These are phyloP conservation scores for Neria commutata DNA, from an alignment of 2,888 invertebrate genomes.

Conservation along the genomic window DNA sequence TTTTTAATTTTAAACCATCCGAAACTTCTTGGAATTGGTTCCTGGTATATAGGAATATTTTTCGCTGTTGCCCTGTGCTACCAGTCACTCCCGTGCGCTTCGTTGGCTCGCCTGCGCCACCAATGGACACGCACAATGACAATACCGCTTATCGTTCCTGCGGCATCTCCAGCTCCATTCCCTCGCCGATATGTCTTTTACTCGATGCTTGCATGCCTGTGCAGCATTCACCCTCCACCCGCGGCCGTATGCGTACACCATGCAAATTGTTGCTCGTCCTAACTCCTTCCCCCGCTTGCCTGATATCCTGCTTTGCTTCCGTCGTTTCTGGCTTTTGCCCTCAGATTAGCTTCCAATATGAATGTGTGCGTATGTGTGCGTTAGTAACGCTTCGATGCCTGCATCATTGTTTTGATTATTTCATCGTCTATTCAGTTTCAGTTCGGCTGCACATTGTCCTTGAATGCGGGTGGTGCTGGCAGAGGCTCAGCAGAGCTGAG, in stretches of 20 bases:
- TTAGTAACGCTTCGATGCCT: conserved; percentile 33
- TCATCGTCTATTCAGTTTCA: conserved; percentile 2
- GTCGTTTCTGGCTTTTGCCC: too few relatives aligned
- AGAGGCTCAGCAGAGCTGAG: conserved; percentile 3
- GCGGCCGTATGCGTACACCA: too few relatives aligned
- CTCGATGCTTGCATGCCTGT: too few relatives aligned
- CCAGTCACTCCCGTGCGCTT: conserved; percentile 29
- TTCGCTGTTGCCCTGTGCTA: not conserved
- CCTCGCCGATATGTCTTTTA: conserved; percentile 19
- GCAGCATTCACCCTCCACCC: too few relatives aligned
- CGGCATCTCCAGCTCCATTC: conserved; percentile 23
- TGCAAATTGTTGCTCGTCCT: too few relatives aligned
- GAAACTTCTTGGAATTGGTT: too few relatives aligned
- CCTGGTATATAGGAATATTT: too few relatives aligned
- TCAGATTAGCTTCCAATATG: too few relatives aligned
- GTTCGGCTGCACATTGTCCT: not conserved
- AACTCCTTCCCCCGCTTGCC: too few relatives aligned
- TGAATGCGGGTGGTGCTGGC: not conserved
- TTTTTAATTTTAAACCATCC: too few relatives aligned
- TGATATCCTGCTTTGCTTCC: too few relatives aligned
- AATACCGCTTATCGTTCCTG: conserved; percentile 23
- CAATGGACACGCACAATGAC: conserved; percentile 19
- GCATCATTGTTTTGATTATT: conserved; percentile 33
- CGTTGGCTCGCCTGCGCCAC: conserved; percentile 23
- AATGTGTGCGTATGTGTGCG: conserved; percentile 11